Evolutionary conservation across 2,888 invertebrate genomes (phyloP).

Genomic region (Euphydryas editha): DNA sequence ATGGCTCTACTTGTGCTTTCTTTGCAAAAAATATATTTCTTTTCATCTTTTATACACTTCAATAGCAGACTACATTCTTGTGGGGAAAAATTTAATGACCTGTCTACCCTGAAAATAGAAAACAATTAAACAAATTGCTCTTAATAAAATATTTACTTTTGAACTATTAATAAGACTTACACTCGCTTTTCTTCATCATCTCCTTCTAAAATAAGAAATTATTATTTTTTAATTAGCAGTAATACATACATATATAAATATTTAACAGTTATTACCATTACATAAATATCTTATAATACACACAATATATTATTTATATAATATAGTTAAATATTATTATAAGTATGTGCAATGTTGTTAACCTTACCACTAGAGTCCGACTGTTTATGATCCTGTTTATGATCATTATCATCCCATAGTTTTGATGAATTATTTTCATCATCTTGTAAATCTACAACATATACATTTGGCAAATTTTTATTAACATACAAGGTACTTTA

Average conservation of each 20-base stretch:
- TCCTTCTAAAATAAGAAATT: slow-evolving; percentile 38
- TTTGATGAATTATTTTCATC: slow-evolving; percentile 37
- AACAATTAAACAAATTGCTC: neutral
- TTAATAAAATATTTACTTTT: neutral
- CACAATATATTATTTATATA: too few relatives aligned
- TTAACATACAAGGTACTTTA: too few relatives aligned
- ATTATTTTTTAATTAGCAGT: too few relatives aligned
- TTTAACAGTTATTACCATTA: too few relatives aligned
- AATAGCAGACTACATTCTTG: slow-evolving; percentile 66
- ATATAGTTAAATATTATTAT: too few relatives aligned
- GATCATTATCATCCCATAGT: slow-evolving; percentile 48
- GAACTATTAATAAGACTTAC: slow-evolving; percentile 9
- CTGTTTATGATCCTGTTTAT: slow-evolving; percentile 44
- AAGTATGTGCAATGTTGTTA: too few relatives aligned
- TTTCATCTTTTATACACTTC: slow-evolving; percentile 69
- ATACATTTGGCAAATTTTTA: slow-evolving; percentile 1
- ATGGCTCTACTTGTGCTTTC: slow-evolving; percentile 50
- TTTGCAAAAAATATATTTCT: slow-evolving; percentile 59
- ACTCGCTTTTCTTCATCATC: slow-evolving; percentile 31
- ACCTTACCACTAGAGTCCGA: slow-evolving; percentile 43
- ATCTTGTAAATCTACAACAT: slow-evolving; percentile 35
- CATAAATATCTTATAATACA: too few relatives aligned
- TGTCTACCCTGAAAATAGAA: slow-evolving; percentile 29
- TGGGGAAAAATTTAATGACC: slow-evolving; percentile 63
- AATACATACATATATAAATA: neutral